Conservation (phyloP, 2,888 invertebrate species). For the Brachypterus glaber region DNA sequence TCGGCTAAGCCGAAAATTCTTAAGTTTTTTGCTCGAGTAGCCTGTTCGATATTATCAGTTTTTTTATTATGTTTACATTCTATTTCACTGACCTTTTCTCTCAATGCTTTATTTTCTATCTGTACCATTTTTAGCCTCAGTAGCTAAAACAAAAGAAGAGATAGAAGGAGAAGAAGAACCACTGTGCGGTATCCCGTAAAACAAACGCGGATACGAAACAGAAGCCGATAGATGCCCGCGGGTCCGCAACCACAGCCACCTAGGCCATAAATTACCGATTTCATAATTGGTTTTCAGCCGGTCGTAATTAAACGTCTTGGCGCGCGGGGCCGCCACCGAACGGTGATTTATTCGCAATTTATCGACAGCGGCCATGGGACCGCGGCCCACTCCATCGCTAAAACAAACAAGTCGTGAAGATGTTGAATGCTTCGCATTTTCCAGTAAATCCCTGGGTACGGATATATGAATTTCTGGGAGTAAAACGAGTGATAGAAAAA, state of each 20-base stretch:
- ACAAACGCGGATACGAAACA: slow-evolving; percentile 16
- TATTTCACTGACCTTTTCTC: too few relatives aligned
- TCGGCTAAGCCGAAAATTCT: too few relatives aligned
- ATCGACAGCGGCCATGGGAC: background rate
- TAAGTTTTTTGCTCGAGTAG: too few relatives aligned
- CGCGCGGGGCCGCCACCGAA: slow-evolving; percentile 20
- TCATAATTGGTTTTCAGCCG: slow-evolving; percentile 40
- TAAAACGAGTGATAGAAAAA: too few relatives aligned
- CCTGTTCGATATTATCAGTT: too few relatives aligned
- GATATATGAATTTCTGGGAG: too few relatives aligned
- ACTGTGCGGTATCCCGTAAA: background rate
- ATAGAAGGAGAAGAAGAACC: slow-evolving; percentile 5
- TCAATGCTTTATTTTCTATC: too few relatives aligned
- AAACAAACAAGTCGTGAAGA: background rate
- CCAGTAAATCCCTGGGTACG: too few relatives aligned
- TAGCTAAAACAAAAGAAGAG: too few relatives aligned
- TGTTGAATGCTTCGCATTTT: too few relatives aligned
- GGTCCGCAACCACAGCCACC: slow-evolving; percentile 16
- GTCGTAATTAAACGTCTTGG: slow-evolving; percentile 37
- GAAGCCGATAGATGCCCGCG: slow-evolving; percentile 12
- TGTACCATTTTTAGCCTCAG: too few relatives aligned
- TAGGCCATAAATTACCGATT: slow-evolving; percentile 36
- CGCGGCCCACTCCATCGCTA: background rate
- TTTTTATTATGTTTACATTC: too few relatives aligned
- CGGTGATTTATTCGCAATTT: background rate